Evolutionary conservation across 1,140 invertebrate species (phyloP).

Genomic region (Drosophila baimaii): DNA sequence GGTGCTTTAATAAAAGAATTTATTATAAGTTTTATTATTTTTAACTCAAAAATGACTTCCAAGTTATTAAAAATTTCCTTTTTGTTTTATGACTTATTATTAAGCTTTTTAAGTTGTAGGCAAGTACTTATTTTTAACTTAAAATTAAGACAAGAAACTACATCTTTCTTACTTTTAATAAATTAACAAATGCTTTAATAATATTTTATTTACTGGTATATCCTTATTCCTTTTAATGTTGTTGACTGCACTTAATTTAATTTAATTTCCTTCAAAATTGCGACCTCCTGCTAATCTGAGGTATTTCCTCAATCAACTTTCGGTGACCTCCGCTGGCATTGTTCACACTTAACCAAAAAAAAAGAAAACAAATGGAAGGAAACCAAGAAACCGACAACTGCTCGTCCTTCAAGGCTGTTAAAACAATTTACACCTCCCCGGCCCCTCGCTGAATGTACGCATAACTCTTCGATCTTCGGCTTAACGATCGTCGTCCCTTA

Average conservation of each 20-base stretch:
- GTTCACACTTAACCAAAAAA: constrained; percentile 54
- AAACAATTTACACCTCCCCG: constrained; percentile 74
- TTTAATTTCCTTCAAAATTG: constrained; percentile 20
- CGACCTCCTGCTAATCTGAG: constrained; percentile 46
- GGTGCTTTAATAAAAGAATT: not conserved
- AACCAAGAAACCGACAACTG: constrained; percentile 44
- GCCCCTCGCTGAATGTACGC: constrained; percentile 17
- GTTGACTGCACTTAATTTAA: constrained; percentile 4
- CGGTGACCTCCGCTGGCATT: constrained; percentile 58
- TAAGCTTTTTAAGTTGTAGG: no score
- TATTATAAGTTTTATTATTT: no score
- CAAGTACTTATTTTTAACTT: no score
- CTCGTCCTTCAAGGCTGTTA: constrained; percentile 80
- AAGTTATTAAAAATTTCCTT: no score
- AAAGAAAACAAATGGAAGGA: constrained; percentile 28
- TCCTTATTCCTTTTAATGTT: no score
- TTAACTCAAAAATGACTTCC: no score
- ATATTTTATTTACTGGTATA: not conserved
- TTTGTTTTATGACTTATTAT: no score
- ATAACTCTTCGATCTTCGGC: constrained; percentile 70
- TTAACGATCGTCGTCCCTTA: constrained; percentile 67
- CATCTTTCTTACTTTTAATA: not conserved
- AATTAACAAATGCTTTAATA: not conserved
- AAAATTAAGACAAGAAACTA: not conserved
- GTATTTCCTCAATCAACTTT: constrained; percentile 53